Evolutionary conservation across 2,888 invertebrate species (phyloP).

Genomic region (Andrena trimmerana): DNA sequence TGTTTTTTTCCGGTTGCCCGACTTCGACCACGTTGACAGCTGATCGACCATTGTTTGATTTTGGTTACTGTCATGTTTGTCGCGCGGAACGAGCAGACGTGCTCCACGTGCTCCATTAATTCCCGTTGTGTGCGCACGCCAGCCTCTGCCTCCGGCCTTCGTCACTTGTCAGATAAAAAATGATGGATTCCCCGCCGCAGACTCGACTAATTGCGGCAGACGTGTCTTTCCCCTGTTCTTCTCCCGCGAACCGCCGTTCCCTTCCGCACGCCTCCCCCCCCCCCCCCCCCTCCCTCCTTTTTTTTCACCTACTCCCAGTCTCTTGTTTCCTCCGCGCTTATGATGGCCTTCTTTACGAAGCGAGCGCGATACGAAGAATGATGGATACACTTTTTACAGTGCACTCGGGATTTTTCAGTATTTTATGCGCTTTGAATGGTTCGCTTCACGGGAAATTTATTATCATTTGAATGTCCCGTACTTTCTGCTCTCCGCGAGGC

Average conservation of each 20-base stretch:
- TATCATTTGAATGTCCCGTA: not conserved
- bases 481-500: not conserved
- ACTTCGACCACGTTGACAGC: constrained; percentile 37
- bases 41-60: constrained; percentile 69
- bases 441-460: not conserved
- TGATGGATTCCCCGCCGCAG: constrained; percentile 45
- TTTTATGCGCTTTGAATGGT: not conserved
- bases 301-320: not conserved
- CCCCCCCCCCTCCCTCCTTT: too few species aligned
- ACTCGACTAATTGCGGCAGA: constrained; percentile 53
- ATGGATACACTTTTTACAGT: not conserved
- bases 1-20: not conserved
- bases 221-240: not conserved
- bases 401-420: not conserved
- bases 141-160: constrained; percentile 36
- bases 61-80: constrained; percentile 69
- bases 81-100: constrained; percentile 54
- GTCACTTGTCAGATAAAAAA: constrained; percentile 60
- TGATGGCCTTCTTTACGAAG: not conserved
- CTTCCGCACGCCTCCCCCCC: not conserved
- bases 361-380: not conserved
- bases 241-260: not conserved
- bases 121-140: constrained; percentile 48
- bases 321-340: not conserved
- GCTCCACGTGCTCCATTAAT: constrained; percentile 62